Base-by-base conservation (phyloP, 2,888 invertebrate species). In the Drosophila kambysellisi region DNA sequence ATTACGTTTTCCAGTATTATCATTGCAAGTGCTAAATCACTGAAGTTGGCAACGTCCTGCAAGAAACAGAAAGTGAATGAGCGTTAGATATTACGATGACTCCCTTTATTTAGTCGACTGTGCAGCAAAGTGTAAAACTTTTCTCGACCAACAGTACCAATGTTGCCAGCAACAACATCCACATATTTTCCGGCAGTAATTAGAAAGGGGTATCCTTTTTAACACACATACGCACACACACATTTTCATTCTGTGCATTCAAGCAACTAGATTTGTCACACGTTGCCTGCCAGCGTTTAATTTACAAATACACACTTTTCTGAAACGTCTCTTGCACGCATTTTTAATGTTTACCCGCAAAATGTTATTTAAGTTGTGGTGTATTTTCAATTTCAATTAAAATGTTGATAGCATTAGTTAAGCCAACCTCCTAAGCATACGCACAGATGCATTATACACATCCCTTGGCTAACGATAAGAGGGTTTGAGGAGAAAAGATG, bases 1-100 rank as follows among this genome's bases (percentile, higher is more conserved):
- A 93, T 92, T 83, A 93, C 92, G 87, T 93, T 93, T 82, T 92
- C 92, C 84, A 93, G 91, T 79, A 92, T 92, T 84, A 93, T 93
- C 83, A 90, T 92, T 80, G 92, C 91, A 85, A 92, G 83, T 78
- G 93, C 92, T 91, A 93, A 92, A 92, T 93, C 90, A 90, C 92
- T 90, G 81, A 92, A 92, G 90, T 91, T 92, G 76, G 86, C 87
- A 67, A 92, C 89, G 83, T 92, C 91, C 92, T 93, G 87, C 67
- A 83, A 74, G 35, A 69, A 53, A 52, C 25, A 66, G 57, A 56
- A 9, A 48, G 48, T 46, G 52, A 8, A 46, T 54, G 64, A 53
- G 32, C 61, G 54, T 70, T 54, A 69, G 74, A 63, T 74, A 63
- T 43, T 37, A 69, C 57, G 67, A 57, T 71, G 68, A 68, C 64